phyloP scores from a whole-genome alignment of 1,140 invertebrate species.

The Nylanderia fulva region DNA sequence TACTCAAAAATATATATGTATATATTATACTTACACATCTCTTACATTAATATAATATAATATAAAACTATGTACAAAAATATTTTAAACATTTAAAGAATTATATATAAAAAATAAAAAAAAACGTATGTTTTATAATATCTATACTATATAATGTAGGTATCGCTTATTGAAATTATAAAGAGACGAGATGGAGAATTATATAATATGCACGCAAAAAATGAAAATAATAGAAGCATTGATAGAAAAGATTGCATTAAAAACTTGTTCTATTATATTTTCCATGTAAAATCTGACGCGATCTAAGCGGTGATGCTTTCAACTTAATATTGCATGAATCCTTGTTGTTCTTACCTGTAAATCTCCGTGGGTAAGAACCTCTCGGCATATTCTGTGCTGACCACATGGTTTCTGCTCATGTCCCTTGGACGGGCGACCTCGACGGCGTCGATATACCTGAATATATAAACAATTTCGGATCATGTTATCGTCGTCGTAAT shows the following conservation, averaged over 20 bases:
- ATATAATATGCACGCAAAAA: too few relatives aligned
- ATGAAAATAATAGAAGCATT: too few relatives aligned
- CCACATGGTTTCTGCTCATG: slow-evolving; percentile 85
- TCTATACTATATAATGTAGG: too few relatives aligned
- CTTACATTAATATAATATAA: background rate
- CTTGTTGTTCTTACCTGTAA: slow-evolving; percentile 79
- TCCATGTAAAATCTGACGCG: background rate
- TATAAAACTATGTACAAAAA: background rate
- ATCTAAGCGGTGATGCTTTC: background rate
- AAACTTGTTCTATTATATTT: background rate
- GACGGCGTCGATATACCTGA: slow-evolving; percentile 84
- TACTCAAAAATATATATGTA: too few relatives aligned
- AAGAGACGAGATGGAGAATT: too few relatives aligned
- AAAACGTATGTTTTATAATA: background rate
- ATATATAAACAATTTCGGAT: slow-evolving; percentile 51
- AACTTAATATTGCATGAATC: background rate
- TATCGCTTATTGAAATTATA: too few relatives aligned
- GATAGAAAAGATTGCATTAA: background rate
- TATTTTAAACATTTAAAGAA: too few relatives aligned
- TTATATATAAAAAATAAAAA: background rate
- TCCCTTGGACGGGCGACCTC: slow-evolving; percentile 85
- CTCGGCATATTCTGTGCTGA: slow-evolving; percentile 84
- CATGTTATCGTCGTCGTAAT: slow-evolving; percentile 35
- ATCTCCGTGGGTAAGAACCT: slow-evolving; percentile 84
- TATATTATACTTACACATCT: too few relatives aligned